Evolutionary conservation across 2,797 vertebrate genomes (phyloP), one percentile per base, ranked within the genome.

Genomic region (Moxostoma hubbsi): DNA sequence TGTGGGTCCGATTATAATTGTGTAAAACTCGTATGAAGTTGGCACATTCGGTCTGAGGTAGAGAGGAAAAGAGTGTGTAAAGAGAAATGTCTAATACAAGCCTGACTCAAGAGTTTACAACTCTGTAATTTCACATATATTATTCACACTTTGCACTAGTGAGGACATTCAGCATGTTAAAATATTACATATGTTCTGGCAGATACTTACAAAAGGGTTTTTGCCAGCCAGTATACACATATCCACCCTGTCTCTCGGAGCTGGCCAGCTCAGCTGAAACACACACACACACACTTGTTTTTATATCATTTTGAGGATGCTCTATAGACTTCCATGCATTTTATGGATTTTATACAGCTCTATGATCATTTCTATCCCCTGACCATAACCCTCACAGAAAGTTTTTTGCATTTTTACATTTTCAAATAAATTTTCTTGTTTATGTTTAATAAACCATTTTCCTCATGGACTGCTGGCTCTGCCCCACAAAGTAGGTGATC

Each of bases 1-100:
- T 75, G 46, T 98, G 98, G 5, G 97, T 99, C 82, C 91, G 93
- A 89, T 99, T 99, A 89, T 96, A 99, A 64, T 94, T 95, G 83
- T 99, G 98, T 87, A 99, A 95, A 66, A 98, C 96, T 16, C 97
- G 91, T 83, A 99, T 91, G 86, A 97, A 99, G 93, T 99, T 99
- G 77, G 95, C 96, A 89, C 98, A 99, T 91, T 99, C 98, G 84
- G 94, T 90, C 97, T 98, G 84, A 55, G 9, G 46, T 43, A 62
- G 13, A 55, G 67, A 83, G 15, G 53, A 18, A 83, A 24, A 64
- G 11, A 55, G 1, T 57, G 9, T 16, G 36, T 11, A 10, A 11
- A 50, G 53, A 15, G 55, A 63, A 12, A 36, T 36, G 4, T 36
- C 3, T 36, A 36, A 36, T 36, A 36, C 36, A 36, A 36, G 36